These are phyloP conservation scores for Lutjanus argentimaculatus DNA, from an alignment of 2,797 vertebrate species.

Conservation along the genomic window DNA sequence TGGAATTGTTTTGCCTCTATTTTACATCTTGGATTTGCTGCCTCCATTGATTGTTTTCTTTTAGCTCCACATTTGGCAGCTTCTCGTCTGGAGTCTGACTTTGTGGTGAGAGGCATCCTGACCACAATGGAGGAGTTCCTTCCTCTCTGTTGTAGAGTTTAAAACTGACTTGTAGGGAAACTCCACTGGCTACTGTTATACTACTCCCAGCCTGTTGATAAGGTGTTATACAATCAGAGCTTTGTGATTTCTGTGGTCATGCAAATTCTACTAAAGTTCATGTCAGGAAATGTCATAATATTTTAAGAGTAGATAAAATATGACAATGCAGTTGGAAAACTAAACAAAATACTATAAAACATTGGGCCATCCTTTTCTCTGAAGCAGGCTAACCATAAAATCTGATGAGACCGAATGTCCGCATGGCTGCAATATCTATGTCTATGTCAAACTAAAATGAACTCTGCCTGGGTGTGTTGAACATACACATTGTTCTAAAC, in stretches of 20 bases:
- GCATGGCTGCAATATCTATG: neutral
- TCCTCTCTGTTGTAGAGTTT: conserved; percentile 62
- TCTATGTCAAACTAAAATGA: conserved; percentile 11
- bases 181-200: conserved; percentile 59
- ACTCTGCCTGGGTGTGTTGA: conserved; percentile 3
- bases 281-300: conserved; percentile 44
- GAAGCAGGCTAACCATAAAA: neutral
- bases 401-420: neutral
- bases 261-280: conserved; percentile 60
- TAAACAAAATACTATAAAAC: neutral
- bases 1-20: conserved; percentile 41
- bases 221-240: conserved; percentile 36
- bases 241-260: conserved; percentile 42
- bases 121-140: conserved; percentile 78
- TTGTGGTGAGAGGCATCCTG: conserved; percentile 61
- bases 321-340: conserved; percentile 14
- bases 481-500: conserved; percentile 12
- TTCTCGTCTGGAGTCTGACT: conserved; percentile 53
- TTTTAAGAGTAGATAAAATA: conserved; percentile 29
- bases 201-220: conserved; percentile 33
- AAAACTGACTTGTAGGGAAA: conserved; percentile 62
- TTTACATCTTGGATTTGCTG: conserved; percentile 50
- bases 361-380: conserved; percentile 9
- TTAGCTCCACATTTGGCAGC: conserved; percentile 52
- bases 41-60: conserved; percentile 62